These are phyloP conservation scores for Lutjanus campechanus DNA, from an alignment of 2,797 vertebrate species.

Conservation along the genomic window DNA sequence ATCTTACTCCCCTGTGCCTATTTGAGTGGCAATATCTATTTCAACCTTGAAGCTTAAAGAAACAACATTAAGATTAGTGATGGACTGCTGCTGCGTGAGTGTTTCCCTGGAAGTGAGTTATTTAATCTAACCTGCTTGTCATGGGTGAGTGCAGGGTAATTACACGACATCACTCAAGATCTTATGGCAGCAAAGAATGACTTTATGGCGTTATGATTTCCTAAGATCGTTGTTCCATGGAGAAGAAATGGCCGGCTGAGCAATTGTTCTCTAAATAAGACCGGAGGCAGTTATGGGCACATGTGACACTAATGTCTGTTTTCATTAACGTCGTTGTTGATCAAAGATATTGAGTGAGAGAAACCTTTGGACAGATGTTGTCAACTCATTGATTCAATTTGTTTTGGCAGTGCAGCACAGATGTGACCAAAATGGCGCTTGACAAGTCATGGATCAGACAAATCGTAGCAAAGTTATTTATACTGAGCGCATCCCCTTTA, in stretches of 20 bases:
- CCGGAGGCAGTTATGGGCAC: conserved; percentile 14
- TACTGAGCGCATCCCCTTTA: not conserved
- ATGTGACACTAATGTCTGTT: conserved; percentile 24
- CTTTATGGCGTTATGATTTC: conserved; percentile 41
- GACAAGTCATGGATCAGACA: not conserved
- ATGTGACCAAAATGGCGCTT: not conserved
- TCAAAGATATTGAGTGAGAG: conserved; percentile 36
- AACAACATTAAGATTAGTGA: conserved; percentile 38
- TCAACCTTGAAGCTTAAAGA: conserved; percentile 40
- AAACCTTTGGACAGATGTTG: conserved; percentile 18
- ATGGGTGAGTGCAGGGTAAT: conserved; percentile 57
- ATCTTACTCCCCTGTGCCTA: conserved; percentile 35
- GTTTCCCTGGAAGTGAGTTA: conserved; percentile 34
- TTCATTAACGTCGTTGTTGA: conserved; percentile 46
- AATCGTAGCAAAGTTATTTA: not conserved
- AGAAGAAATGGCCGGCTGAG: conserved; percentile 19
- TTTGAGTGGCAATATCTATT: conserved; percentile 41
- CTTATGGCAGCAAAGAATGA: conserved; percentile 24
- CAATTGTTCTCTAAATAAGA: conserved; percentile 32
- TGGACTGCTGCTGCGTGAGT: conserved; percentile 29
- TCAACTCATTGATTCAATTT: conserved; percentile 12
- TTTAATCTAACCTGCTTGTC: conserved; percentile 46
- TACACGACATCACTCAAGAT: conserved; percentile 53
- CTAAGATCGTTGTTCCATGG: conserved; percentile 20
- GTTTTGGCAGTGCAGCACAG: conserved; percentile 18